Percentiles rank a stretch among this genome's conserved stretches.
These are phyloP conservation scores for Oreochromis tanganicae DNA, from an alignment of 2,113 vertebrate species.

Conservation along the genomic window DNA sequence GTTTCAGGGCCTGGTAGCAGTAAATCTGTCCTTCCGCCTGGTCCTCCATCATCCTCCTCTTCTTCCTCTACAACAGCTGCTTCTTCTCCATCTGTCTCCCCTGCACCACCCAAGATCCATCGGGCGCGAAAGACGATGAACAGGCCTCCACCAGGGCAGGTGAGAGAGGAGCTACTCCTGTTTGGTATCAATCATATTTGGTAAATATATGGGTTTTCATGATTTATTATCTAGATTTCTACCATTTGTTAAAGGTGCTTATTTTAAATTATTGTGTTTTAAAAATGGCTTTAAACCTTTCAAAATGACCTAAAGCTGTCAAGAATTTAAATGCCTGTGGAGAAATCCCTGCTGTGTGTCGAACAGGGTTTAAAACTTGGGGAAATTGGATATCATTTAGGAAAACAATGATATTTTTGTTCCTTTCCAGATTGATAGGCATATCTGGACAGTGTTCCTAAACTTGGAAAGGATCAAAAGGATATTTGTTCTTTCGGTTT, in stretches of 20 bases:
- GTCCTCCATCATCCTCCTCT: conserved; percentile 62
- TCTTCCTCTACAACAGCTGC: conserved; percentile 67
- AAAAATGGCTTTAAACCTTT: neutral
- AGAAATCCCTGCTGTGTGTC: neutral
- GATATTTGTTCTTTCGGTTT: neutral
- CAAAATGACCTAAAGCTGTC: neutral
- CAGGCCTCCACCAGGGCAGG: conserved; percentile 76
- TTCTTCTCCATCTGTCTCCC: conserved; percentile 54
- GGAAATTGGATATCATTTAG: neutral
- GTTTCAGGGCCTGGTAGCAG: conserved; percentile 76
- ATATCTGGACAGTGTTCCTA: neutral
- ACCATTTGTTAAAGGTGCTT: neutral
- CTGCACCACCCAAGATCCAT: conserved; percentile 77
- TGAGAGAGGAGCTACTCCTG: conserved; percentile 31
- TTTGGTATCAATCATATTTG: neutral
- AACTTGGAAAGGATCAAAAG: neutral
- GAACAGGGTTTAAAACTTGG: neutral
- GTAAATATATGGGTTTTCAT: neutral
- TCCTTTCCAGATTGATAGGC: neutral
- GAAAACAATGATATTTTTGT: neutral
- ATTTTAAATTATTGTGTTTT: neutral
- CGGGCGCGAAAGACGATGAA: conserved; percentile 88
- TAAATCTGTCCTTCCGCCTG: conserved; percentile 68
- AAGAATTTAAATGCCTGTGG: neutral
- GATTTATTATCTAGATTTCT: neutral